Evolutionary conservation across 37 sponge, comb jelly and placozoan genomes (phyloP), one percentile per base, ranked within the genome.

Genomic region (Ephydatia muelleri): DNA sequence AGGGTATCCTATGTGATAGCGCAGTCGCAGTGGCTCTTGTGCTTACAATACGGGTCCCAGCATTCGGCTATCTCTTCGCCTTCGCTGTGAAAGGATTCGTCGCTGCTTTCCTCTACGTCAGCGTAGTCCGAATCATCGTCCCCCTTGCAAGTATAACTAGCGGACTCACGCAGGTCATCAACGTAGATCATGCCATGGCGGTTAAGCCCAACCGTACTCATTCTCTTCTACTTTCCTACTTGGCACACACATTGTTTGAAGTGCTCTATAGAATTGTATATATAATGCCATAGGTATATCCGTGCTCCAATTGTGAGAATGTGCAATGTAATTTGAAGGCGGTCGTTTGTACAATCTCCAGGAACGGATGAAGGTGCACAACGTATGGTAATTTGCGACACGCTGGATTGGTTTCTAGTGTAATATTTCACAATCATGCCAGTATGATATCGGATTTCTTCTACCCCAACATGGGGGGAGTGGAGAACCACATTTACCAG

Each of bases 361-460:
- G 8, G 9, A 49, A 47, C 25, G 12, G 73, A 73, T 29, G 76
- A 86, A 67, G 87, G 73, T 25, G 80, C 87, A 86, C 75, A 86
- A 80, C 16, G 86, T 87, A 73, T 91, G 91, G 90, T 85, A 80
- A 79, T 73, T 25, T 5, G n/a, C 34, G 14, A 27, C 2, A 30
- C 3, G 38, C 30, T 71, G 30, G 1, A 82, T 43, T 40, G 47
- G 49, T 39, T 26, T 71, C 49, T 8, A 47, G 30, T 21, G 49
- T 73, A 35, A 73, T 30, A 31, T 34, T 73, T 74, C 28, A 5
- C 4, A 23, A 19, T 38, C 25, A 32, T 79, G 22, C 29, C 48
- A 93, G 98, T 74, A 95, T 99, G 92, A 84, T 99, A 26, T 99
- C 97, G 29, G 97, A 96, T 71, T 99, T 99, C 81, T 99, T 99